phyloP scores from a whole-genome alignment of 2,797 vertebrate genomes.

The Erethizon dorsatum region DNA sequence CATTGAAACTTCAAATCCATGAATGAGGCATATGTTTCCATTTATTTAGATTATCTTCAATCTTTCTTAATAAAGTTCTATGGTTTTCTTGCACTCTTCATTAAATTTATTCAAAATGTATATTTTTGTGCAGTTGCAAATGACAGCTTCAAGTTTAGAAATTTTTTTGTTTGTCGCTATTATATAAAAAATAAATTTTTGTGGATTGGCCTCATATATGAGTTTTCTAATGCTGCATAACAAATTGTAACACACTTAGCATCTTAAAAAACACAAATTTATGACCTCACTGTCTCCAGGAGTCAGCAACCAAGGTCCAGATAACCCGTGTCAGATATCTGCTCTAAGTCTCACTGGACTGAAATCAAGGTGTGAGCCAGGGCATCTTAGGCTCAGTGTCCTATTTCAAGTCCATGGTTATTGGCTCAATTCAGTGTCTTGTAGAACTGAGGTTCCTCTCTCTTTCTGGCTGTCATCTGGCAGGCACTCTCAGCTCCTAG shows the following conservation, averaged over 20 bases:
- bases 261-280: slow-evolving; percentile 14
- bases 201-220: background rate
- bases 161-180: background rate
- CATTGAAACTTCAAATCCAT: background rate
- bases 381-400: background rate
- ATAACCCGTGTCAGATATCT: background rate
- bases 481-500: background rate
- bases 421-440: background rate
- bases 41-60: slow-evolving; percentile 44
- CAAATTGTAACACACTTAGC: slow-evolving; percentile 13
- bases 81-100: slow-evolving; percentile 42
- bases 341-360: background rate
- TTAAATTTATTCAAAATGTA: slow-evolving; percentile 42
- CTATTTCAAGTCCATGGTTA: slow-evolving; percentile 41
- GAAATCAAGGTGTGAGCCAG: background rate
- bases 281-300: slow-evolving; percentile 25
- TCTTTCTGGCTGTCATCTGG: background rate
- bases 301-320: background rate
- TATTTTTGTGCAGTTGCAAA: slow-evolving; percentile 34
- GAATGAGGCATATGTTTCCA: background rate
- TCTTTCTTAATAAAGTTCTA: slow-evolving; percentile 34
- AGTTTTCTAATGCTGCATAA: slow-evolving; percentile 37
- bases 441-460: slow-evolving; percentile 19
- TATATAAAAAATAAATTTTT: slow-evolving; percentile 49
- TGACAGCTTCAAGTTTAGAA: background rate